Base-by-base conservation (phyloP, 2,888 invertebrate genomes). In the Doris montereyensis region DNA sequence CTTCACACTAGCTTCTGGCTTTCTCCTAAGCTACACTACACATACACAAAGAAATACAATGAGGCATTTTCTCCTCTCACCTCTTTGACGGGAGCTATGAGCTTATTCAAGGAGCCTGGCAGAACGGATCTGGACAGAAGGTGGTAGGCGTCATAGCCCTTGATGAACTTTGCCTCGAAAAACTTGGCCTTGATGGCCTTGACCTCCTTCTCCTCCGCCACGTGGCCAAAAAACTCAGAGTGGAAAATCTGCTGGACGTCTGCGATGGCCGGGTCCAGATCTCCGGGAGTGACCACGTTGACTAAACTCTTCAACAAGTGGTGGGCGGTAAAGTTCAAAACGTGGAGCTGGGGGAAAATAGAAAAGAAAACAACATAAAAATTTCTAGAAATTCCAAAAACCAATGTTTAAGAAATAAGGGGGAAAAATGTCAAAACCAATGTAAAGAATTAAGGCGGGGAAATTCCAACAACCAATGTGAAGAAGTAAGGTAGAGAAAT, bases 121-220 rank as follows among this genome's bases (percentile, higher is more conserved):
- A 95, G 94, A 30, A 97, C 94, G 88, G 94, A 95, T 86, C 95
- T 94, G 0, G 96, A 95, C 0, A 97, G 92, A 79, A 97, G 95
- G 89, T 95, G 94, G 67, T 97, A 94, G 0, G 96, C 96, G 13
- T 96, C 95, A 85, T 94, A 97, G 87, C 97, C 97, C 91, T 97
- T 97, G 68, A 95, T 94, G 32, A 90, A 91, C 79, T 91, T 90
- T 0, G 93, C 93, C 87, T 93, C 93, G 83, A 92, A 91, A 41
- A 91, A 85, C 90, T 96, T 96, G 13, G 94, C 94, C 4, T 94
- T 94, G 32, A 98, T 94, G 88, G 96, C 96, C 0, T 94, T 94
- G 0, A 98, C 94, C 92, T 97, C 96, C 91, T 98, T 98, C 91
- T 99, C 98, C 89, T 97, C 97, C 0, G 95, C 95, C 2, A 95